phyloP scores from a whole-genome alignment of 1,140 invertebrate species.

The Pristionchus pacificus region DNA sequence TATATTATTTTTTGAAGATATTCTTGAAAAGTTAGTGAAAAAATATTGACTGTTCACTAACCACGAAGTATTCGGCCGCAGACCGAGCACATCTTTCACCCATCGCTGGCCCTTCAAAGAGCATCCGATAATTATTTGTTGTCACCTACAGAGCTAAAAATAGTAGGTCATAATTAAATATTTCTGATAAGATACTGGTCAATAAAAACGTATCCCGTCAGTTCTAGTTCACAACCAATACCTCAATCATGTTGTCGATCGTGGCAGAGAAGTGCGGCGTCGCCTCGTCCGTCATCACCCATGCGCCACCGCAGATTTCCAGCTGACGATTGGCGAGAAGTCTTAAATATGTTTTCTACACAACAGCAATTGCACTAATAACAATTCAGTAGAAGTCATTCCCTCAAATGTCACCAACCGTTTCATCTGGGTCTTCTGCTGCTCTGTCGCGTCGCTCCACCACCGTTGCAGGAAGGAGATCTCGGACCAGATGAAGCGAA shows the following conservation, averaged over 20 bases:
- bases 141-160: too few relatives aligned
- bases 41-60: background rate
- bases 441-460: slow-evolving; percentile 75
- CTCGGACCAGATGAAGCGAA: slow-evolving; percentile 93
- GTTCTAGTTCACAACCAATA: too few relatives aligned
- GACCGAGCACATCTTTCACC: background rate
- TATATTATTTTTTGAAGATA: slow-evolving; percentile 64
- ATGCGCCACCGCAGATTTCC: slow-evolving; percentile 89
- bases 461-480: slow-evolving; percentile 84
- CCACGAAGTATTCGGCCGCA: background rate
- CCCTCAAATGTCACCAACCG: too few relatives aligned
- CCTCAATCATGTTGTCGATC: slow-evolving; percentile 89
- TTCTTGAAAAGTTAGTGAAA: background rate
- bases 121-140: too few relatives aligned
- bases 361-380: too few relatives aligned
- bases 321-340: slow-evolving; percentile 58
- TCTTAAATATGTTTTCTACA: too few relatives aligned
- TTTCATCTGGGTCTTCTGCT: slow-evolving; percentile 64
- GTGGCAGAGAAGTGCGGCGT: slow-evolving; percentile 87
- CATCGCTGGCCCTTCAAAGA: background rate
- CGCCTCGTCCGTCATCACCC: slow-evolving; percentile 97
- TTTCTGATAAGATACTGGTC: too few relatives aligned
- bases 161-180: too few relatives aligned
- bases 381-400: too few relatives aligned
- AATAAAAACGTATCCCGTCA: too few relatives aligned